phyloP scores from a whole-genome alignment of 2,888 invertebrate species.

The Empis stercorea region DNA sequence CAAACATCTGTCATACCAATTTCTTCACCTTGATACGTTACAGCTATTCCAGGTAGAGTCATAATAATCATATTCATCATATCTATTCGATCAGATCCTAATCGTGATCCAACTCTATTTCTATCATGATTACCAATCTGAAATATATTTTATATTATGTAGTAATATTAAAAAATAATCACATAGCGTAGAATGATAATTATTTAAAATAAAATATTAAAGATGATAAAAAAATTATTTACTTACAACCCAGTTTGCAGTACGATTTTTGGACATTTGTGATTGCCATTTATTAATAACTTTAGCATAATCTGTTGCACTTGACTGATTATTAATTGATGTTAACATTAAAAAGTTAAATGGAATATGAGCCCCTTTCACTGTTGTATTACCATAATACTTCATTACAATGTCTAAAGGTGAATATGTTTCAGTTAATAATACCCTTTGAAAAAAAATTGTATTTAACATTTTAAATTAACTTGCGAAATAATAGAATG shows the following conservation, averaged over 20 bases:
- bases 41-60: constrained; percentile 68
- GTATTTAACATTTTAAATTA: background rate
- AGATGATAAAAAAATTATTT: too few species aligned
- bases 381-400: constrained; percentile 44
- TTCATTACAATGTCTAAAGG: constrained; percentile 38
- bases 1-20: constrained; percentile 60
- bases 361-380: constrained; percentile 44
- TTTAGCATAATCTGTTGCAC: constrained; percentile 39
- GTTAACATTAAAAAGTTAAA: constrained; percentile 52
- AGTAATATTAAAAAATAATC: too few species aligned
- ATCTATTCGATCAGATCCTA: constrained; percentile 51
- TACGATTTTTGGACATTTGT: constrained; percentile 40
- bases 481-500: background rate
- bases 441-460: constrained; percentile 31
- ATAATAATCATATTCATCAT: constrained; percentile 63
- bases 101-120: constrained; percentile 46
- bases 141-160: background rate
- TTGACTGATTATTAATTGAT: constrained; percentile 40
- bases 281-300: constrained; percentile 44
- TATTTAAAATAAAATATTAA: too few species aligned
- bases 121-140: constrained; percentile 63
- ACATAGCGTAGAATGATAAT: too few species aligned
- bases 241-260: constrained; percentile 56
- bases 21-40: constrained; percentile 80
- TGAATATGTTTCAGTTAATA: constrained; percentile 51